Base-by-base conservation (phyloP, 2,888 invertebrate species). In the Ceriagrion tenellum region DNA sequence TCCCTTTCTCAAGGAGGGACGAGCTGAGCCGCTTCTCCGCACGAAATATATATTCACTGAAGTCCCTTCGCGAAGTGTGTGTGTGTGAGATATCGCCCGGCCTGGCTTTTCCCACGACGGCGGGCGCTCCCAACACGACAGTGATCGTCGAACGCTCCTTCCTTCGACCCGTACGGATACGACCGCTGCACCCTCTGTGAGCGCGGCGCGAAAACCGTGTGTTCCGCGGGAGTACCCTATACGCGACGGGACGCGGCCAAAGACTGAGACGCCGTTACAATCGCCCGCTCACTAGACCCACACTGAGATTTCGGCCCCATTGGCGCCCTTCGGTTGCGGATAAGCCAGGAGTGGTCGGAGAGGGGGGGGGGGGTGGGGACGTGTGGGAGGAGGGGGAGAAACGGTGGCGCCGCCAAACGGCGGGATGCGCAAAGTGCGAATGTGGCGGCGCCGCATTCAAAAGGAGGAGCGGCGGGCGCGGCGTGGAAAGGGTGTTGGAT, bases 241-340 rank as follows among this genome's bases (percentile, higher is more conserved):
- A 23, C 81, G 35, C 81, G 35, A 69, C 69, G n/a, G 8, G 69
- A 69, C 69, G 69, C 20, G 16, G 2, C 59, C 2, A 4, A 1
- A 16, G 59, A 20, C 59, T 20, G 59, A 23, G 26, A 23, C n/a
- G 69, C 23, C n/a, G 69, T 26, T 81, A 81, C 81, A 81, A 81
- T 81, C 81, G 81, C 81, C n/a, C 59, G 18, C 20, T 59, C 59
- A 16, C 81, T 35, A n/a, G n/a, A n/a, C n/a, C 81, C 6, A n/a
- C 81, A 30, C 81, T 81, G 81, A 81, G 81, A 81, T 81, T 81
- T 81, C 35, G 81, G 81, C 81, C 81, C 81, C 81, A 81, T 81
- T 81, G 81, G 81, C 81, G 81, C 81, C 81, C 81, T 81, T 81
- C 81, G 30, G 35, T 35, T 81, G 81, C 35, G 81, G 81, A 81